Base-by-base conservation (phyloP, 2,888 invertebrate species). In the Drosophila mettleri region DNA sequence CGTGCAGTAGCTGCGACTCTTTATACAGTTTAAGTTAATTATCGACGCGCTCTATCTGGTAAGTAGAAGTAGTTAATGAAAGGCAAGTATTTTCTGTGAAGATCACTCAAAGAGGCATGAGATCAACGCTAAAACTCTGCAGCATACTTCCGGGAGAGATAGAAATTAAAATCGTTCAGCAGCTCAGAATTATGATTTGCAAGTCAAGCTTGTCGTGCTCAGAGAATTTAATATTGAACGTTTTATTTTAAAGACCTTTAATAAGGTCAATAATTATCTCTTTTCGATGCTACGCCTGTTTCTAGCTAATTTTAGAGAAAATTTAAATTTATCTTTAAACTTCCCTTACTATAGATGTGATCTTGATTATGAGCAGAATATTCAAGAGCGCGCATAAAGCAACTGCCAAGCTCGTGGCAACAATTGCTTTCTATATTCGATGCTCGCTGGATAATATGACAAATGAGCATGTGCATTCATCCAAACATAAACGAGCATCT, bases 401-500 rank as follows among this genome's bases (percentile, higher is more conserved):
- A 16, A 7, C 16, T 12, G 1, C 1, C 1, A 31, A 24, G 24
- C n/a, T 31, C 8, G 3, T 14, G 14, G 14, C 41, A 20, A 31
- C 1, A 24, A 27, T 18, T 45, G 43, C 3, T 22, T 3, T 10
- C 7, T 10, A n/a, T 16, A 27, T 27, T 27, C 27, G 7, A 24
- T 24, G 9, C 9, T 36, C 2, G 24, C n/a, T 8, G n/a, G n/a
- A 14, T 2, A 38, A 6, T 14, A 52, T 52, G 52, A 0, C 27
- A 29, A 14, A 14, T 5, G 36, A 38, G 16, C 5, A 10, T 48
- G 9, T 33, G 1, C 5, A 33, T 9, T 8, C 6, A 38, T 5
- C 27, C 8, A 52, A 52, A 9, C 27, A 18, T 1, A 18, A 31
- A 65, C 65, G 31, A 36, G 66, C 66, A 34, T 70, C 60, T 36